Evolutionary conservation across 2,888 invertebrate species (phyloP).

Genomic region (Lucinisca nassula): DNA sequence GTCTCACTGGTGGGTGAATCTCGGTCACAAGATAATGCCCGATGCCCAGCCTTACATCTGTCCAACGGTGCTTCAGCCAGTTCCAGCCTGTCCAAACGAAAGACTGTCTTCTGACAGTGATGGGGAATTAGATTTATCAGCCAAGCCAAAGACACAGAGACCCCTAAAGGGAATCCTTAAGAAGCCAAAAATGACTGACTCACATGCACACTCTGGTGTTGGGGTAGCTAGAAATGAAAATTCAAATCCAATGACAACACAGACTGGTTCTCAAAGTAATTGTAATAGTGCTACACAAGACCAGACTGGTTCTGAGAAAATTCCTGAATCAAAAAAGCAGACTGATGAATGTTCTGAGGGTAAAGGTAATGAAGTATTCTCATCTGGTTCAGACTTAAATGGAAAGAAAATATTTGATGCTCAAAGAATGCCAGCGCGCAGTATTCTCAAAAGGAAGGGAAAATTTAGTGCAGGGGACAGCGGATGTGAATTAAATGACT

Average conservation of each 20-base stretch:
- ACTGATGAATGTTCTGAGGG: not conserved
- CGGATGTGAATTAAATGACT: constrained; percentile 78
- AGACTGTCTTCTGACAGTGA: constrained; percentile 76
- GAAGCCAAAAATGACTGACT: constrained; percentile 71
- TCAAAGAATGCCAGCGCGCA: constrained; percentile 81
- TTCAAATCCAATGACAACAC: constrained; percentile 30
- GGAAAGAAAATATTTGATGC: constrained; percentile 80
- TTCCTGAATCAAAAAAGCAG: not conserved
- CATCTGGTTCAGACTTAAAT: constrained; percentile 26
- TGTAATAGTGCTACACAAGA: not conserved
- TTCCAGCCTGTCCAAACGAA: constrained; percentile 68
- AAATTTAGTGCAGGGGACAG: constrained; percentile 83
- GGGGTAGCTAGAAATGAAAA: constrained; percentile 40
- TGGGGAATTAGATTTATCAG: constrained; percentile 67
- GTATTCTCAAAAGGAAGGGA: constrained; percentile 84
- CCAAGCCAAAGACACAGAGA: constrained; percentile 65
- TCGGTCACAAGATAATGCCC: constrained; percentile 81
- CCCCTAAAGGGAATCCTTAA: constrained; percentile 76
- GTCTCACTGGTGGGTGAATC: constrained; percentile 98
- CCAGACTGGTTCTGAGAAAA: not conserved
- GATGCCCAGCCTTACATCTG: constrained; percentile 76
- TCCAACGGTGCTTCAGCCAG: constrained; percentile 71
- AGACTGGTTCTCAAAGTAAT: constrained; percentile 45
- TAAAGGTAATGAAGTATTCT: constrained; percentile 19
- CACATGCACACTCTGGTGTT: not conserved